Evolutionary conservation across 2,888 invertebrate species (phyloP), one percentile per base, ranked within the genome.

Genomic region (Cephus sareptanus): DNA sequence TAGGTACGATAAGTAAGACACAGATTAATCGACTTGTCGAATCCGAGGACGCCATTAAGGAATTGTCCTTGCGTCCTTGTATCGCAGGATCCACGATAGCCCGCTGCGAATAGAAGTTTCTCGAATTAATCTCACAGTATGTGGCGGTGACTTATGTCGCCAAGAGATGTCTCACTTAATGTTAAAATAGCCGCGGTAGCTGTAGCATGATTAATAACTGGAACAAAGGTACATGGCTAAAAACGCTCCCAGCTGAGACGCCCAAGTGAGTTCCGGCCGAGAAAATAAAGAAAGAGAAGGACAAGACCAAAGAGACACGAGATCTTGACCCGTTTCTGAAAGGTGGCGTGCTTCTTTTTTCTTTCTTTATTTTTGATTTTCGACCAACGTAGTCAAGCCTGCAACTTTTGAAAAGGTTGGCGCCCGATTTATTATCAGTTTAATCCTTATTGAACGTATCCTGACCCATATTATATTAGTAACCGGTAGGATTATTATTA

Each of bases 401-500:
- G 56, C 56, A 23, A 56, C 56, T 56, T 56, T 56, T 56, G 56
- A 56, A 56, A 23, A 56, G 23, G 56, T 56, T 56, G 23, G 56
- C 56, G 23, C 31, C 33, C 71, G 71, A 71, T 71, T 71, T 71
- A 71, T 71, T 34, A 71, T 33, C 31, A 33, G 31, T 31, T 71
- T 71, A 71, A 71, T 71, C 71, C 71, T 71, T 71, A 34, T 33
- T 33, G 34, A 71, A 71, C 33, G 71, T 71, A 34, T 34, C 33
- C 71, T 71, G 71, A 71, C 71, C 71, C 71, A 71, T 33, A 33
- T 71, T 71, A 71, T 71, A 71, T 71, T 71, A 71, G 71, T 71
- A 71, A 33, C 71, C 71, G 35, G 35, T 34, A 75, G 85, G 85
- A 85, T 85, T 83, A 83, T 73, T 83, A 85, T 85, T 85, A 85